A percentile compares a stretch with the other conserved stretches of the same genome.
These are phyloP conservation scores for Meandrina meandrites DNA, from an alignment of 92 coral and sea anemone genomes.

Conservation along the genomic window DNA sequence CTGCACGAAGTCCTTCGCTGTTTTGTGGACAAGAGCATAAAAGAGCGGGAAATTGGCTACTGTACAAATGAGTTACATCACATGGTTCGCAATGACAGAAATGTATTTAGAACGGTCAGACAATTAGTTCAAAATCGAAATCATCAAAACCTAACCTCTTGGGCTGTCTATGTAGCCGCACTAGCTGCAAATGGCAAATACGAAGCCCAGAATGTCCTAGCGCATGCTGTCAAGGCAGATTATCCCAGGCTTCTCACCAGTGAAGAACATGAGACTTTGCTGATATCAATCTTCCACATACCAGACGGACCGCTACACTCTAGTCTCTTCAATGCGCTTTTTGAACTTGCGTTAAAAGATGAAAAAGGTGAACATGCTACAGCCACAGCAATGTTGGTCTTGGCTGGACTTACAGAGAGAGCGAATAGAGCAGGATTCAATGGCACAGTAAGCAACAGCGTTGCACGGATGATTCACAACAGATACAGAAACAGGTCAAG, in stretches of 20 bases:
- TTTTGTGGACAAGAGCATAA: too few species aligned
- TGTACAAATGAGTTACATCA: constrained; percentile 64
- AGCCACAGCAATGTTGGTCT: constrained; percentile 82
- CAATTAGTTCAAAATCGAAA: constrained; percentile 29
- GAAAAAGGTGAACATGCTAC: constrained; percentile 61
- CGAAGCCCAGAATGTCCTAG: constrained; percentile 72
- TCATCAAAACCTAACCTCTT: too few species aligned
- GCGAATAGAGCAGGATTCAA: constrained; percentile 82
- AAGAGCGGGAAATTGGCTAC: too few species aligned
- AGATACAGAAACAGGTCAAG: constrained; percentile 81
- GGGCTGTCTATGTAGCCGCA: constrained; percentile 39
- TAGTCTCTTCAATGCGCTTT: constrained; percentile 66
- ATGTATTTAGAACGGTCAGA: constrained; percentile 42
- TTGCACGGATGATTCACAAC: constrained; percentile 69
- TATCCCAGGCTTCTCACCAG: constrained; percentile 71
- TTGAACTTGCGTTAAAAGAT: constrained; percentile 44
- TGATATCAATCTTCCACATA: constrained; percentile 76
- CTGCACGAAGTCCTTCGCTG: constrained; percentile 76
- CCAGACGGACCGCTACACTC: constrained; percentile 85
- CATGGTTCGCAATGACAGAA: constrained; percentile 60
- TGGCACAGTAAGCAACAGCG: constrained; percentile 62
- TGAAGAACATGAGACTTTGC: constrained; percentile 73
- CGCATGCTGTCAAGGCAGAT: constrained; percentile 62
- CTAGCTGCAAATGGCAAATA: constrained; percentile 72
- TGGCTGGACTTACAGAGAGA: constrained; percentile 75